phyloP scores from a whole-genome alignment of 2,888 invertebrate species.

The Erpobdella octoculata region DNA sequence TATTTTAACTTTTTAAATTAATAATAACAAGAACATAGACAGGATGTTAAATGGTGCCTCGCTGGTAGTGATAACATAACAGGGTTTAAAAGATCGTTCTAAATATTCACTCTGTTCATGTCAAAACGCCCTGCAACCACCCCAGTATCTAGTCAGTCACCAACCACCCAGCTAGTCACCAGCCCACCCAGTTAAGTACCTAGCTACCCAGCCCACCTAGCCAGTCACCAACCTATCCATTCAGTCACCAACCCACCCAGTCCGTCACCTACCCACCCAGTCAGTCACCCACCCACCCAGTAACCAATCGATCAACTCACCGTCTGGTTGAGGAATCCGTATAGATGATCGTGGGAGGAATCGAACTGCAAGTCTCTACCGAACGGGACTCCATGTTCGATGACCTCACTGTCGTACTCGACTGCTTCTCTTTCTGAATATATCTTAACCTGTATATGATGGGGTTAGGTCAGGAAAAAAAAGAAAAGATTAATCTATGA shows the following conservation, averaged over 20 bases:
- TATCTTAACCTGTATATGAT: slow-evolving; percentile 19
- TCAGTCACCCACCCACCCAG: neutral
- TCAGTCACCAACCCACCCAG: neutral
- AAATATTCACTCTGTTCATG: no score
- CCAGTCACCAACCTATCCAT: neutral
- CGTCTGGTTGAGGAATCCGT: neutral
- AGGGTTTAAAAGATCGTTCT: no score
- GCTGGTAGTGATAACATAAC: no score
- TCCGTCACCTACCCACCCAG: neutral
- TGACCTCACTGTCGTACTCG: slow-evolving; percentile 9
- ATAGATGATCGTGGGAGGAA: neutral
- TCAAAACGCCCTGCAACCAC: no score
- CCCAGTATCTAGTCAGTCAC: no score
- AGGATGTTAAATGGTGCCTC: no score
- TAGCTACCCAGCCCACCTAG: no score
- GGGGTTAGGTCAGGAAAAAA: no score
- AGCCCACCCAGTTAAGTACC: no score
- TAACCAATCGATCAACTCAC: neutral
- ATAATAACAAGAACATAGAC: no score
- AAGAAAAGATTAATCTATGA: neutral
- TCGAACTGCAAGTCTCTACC: neutral
- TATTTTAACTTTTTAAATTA: no score
- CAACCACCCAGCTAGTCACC: no score
- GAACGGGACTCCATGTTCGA: neutral
- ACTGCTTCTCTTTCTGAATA: neutral